Percentiles rank a stretch among this genome's conserved stretches.
phyloP scores from a whole-genome alignment of 2,113 vertebrate genomes.

The Pomatorhinus ruficollis region DNA sequence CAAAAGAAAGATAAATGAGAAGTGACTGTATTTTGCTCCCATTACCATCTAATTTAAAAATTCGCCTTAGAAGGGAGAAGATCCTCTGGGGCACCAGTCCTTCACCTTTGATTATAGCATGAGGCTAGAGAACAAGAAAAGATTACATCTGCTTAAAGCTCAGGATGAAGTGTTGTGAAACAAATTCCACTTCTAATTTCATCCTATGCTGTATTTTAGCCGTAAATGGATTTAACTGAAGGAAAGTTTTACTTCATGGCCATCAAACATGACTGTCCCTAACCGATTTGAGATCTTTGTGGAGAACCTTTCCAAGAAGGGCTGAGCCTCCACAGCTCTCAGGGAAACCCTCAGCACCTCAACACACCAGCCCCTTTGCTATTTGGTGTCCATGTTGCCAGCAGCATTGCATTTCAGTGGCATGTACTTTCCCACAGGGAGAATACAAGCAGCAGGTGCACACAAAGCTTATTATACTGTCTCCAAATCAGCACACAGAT shows the following conservation, averaged over 20 bases:
- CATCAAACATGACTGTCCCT: neutral
- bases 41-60: neutral
- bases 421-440: neutral
- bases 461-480: neutral
- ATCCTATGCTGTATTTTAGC: neutral
- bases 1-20: neutral
- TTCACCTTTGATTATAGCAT: neutral
- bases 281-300: neutral
- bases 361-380: rapidly evolving
- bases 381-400: neutral
- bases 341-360: neutral
- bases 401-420: neutral
- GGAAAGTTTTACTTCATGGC: neutral
- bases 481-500: neutral
- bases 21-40: neutral
- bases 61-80: neutral
- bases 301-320: neutral
- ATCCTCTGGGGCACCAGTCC: neutral
- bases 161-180: neutral
- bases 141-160: neutral
- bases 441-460: neutral
- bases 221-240: neutral
- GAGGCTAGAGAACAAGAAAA: neutral
- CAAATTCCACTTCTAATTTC: neutral
- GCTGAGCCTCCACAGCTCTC: neutral